Evolutionary conservation across 2,113 vertebrate species (phyloP).

Genomic region (Python bivittatus): DNA sequence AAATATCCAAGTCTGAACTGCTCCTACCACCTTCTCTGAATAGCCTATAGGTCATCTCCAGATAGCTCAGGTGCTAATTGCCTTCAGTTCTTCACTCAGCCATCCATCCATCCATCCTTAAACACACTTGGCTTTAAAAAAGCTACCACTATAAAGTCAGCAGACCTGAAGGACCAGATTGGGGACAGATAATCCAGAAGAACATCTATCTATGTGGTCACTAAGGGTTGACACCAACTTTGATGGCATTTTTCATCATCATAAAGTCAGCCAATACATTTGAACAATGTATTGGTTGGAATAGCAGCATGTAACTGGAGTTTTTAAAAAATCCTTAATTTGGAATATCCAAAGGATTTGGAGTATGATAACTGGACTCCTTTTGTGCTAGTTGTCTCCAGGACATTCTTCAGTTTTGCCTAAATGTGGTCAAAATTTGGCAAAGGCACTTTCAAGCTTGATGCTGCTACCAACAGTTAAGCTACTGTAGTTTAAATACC

Average conservation of each 20-base stretch:
- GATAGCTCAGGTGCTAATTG: background rate
- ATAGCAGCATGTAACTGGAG: background rate
- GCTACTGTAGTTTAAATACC: background rate
- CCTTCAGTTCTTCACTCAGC: background rate
- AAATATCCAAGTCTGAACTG: background rate
- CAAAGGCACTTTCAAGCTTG: background rate
- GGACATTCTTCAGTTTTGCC: background rate
- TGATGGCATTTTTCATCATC: background rate
- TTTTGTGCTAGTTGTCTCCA: background rate
- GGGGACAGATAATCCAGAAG: background rate
- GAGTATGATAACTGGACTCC: background rate
- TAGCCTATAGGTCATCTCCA: background rate
- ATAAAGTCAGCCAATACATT: background rate
- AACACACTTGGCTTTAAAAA: background rate
- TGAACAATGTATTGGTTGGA: background rate
- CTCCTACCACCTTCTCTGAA: background rate
- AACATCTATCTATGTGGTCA: background rate
- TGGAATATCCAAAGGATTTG: background rate
- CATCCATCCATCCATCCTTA: background rate
- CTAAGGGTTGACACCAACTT: background rate
- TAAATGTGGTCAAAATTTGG: background rate
- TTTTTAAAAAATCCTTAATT: background rate
- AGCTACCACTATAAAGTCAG: background rate
- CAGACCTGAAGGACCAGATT: background rate
- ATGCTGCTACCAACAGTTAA: background rate